Evolutionary conservation across 2,888 invertebrate genomes (phyloP).

Genomic region (Orthonychiurus folsomi): DNA sequence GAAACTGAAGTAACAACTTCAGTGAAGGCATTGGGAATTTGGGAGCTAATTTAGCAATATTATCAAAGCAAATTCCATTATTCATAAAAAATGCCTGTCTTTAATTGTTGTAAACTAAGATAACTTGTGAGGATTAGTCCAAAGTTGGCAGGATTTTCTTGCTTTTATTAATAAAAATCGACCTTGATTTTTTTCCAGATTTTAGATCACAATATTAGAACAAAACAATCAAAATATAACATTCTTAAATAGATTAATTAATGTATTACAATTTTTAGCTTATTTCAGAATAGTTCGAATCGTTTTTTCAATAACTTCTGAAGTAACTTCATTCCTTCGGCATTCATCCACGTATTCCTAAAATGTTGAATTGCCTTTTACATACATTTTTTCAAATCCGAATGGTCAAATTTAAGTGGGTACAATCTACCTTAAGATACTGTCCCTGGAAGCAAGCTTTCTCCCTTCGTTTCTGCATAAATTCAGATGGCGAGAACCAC

Average conservation of each 20-base stretch:
- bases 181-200: too few species aligned
- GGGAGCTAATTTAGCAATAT: too few species aligned
- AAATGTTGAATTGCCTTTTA: too few species aligned
- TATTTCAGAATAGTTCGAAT: neutral
- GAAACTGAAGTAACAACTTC: too few species aligned
- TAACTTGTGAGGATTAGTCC: too few species aligned
- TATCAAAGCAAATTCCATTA: too few species aligned
- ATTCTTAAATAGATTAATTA: neutral
- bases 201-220: neutral
- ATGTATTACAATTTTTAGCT: neutral
- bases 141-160: too few species aligned
- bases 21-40: too few species aligned
- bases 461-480: neutral
- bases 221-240: neutral
- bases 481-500: constrained; percentile 9
- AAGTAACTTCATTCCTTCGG: neutral
- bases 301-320: neutral
- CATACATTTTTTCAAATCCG: neutral
- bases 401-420: neutral
- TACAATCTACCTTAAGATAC: neutral
- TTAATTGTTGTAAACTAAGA: too few species aligned
- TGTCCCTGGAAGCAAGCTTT: neutral
- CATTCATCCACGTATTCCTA: neutral
- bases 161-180: too few species aligned
- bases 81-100: too few species aligned